These are phyloP conservation scores for Ctenodactylus gundi DNA, from an alignment of 2,113 vertebrate genomes.

Conservation along the genomic window DNA sequence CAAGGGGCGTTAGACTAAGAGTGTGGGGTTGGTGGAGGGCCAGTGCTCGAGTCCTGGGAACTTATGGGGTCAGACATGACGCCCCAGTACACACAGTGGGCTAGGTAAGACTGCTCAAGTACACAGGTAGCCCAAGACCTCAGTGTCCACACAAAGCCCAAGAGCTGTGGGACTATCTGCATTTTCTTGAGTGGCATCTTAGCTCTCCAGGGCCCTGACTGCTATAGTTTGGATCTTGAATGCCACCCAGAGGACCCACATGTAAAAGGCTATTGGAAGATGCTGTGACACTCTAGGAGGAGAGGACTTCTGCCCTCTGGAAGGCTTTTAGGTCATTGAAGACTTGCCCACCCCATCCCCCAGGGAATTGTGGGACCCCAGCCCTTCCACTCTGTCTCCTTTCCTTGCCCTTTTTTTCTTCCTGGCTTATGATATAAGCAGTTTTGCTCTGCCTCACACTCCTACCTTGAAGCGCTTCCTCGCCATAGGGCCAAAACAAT, in stretches of 20 bases:
- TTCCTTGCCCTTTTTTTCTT: neutral
- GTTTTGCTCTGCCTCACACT: no score
- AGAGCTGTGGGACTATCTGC: neutral
- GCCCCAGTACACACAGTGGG: rapidly evolving
- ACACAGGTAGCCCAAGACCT: neutral
- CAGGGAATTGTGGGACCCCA: neutral
- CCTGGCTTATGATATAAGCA: neutral
- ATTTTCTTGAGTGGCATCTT: neutral
- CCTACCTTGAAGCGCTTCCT: neutral
- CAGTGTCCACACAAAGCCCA: neutral
- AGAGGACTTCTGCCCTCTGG: no score
- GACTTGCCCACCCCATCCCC: neutral
- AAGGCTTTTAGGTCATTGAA: neutral
- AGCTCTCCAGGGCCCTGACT: neutral
- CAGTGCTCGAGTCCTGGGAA: no score
- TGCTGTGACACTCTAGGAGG: neutral
- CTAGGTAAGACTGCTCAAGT: neutral
- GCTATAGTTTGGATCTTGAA: neutral
- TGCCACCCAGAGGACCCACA: rapidly evolving
- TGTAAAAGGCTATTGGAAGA: neutral
- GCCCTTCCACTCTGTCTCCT: neutral
- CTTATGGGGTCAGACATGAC: rapidly evolving
- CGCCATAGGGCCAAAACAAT: neutral
- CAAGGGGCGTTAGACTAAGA: rapidly evolving
- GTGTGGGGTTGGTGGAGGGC: neutral